phyloP scores from a whole-genome alignment of 64 coral and sea anemone genomes.

The Stylophora pistillata region DNA sequence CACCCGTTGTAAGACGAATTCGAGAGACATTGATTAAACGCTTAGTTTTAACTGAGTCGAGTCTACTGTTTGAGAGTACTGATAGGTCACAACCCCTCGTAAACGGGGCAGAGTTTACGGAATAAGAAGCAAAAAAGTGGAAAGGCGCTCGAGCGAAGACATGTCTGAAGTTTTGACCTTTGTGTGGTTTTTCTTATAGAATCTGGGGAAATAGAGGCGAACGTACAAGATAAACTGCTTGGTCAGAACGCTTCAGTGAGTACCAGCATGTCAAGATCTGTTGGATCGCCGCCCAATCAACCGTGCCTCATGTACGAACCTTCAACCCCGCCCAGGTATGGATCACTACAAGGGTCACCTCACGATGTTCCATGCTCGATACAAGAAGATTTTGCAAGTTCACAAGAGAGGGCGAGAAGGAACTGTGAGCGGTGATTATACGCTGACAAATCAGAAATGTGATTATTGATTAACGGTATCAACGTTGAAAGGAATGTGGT shows the following conservation, averaged over 20 bases:
- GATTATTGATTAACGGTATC: neutral
- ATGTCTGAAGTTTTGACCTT: neutral
- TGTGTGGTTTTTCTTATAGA: neutral
- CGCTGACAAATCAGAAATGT: neutral
- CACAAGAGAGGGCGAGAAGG: neutral
- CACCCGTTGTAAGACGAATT: no score
- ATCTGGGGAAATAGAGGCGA: neutral
- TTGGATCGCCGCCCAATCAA: neutral
- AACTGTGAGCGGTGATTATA: constrained; percentile 11
- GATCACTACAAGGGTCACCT: neutral
- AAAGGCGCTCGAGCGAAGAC: no score
- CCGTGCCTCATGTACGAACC: neutral
- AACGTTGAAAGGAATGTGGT: no score
- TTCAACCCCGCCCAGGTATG: neutral
- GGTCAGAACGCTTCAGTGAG: neutral
- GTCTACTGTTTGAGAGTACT: no score
- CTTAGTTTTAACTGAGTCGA: no score
- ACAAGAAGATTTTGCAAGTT: neutral
- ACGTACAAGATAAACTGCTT: neutral
- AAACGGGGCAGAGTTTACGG: no score
- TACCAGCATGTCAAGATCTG: neutral
- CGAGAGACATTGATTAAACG: no score
- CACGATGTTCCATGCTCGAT: constrained; percentile 23
- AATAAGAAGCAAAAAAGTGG: no score
- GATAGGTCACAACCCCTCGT: no score